Evolutionary conservation across 2,113 vertebrate species (phyloP), one percentile per base, ranked within the genome.

Genomic region (Mustela lutreola): DNA sequence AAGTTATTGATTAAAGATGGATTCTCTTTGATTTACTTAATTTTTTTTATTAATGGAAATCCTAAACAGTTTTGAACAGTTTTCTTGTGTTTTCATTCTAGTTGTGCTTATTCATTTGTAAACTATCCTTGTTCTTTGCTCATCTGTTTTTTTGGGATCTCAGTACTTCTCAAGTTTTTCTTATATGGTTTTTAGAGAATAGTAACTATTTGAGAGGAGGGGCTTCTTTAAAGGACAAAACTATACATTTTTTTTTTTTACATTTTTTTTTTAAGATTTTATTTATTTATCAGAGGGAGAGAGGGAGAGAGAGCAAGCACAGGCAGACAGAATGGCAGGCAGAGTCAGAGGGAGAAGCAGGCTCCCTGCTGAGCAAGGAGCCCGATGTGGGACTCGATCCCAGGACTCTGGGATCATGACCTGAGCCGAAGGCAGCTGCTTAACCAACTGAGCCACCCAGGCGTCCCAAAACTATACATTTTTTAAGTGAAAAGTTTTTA

Each of bases 401-500:
- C 39, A 39, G 39, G 39, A 39, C 3, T 0, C 39, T 39, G 39
- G 39, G 39, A 39, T 39, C 39, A 39, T 39, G 39, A 39, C 39
- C 39, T 39, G 39, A 39, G 39, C 39, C 3, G 39, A 39, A 39
- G 39, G 39, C 39, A 39, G 39, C 39, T 39, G 39, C 39, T 39
- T 39, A 39, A 39, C 39, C 39, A 39, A 39, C 39, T 39, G 39
- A 39, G 39, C 39, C 39, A 39, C 39, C 39, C 39, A 39, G 39
- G 39, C 39, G 39, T 39, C 39, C 39, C 6, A 82, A 91, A 93
- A 65, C n/a, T 3, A 56, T 70, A 14, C 21, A 70, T 24, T 28
- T 81, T 86, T n/a, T 62, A n/a, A 83, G 48, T 92, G n/a, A 92
- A 89, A 89, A 76, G 4, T 16, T 70, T 93, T 84, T 67, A 88